Evolutionary conservation across 1,140 invertebrate species (phyloP).

Genomic region (Diabrotica virgifera): DNA sequence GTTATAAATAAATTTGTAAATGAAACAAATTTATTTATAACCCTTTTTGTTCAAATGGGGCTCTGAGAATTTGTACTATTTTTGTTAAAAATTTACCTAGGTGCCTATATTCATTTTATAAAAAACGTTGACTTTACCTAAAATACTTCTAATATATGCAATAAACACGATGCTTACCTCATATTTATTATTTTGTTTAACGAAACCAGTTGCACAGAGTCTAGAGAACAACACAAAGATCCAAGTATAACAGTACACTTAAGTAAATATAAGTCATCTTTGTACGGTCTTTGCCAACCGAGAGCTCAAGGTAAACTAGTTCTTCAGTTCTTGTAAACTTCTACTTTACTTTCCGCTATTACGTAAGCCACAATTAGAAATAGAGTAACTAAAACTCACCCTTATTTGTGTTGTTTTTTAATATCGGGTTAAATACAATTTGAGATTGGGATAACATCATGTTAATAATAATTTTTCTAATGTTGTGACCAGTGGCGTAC

Average conservation of each 20-base stretch:
- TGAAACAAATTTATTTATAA: no score
- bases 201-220: constrained; percentile 17
- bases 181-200: constrained; percentile 24
- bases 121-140: not conserved
- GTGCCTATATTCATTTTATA: not conserved
- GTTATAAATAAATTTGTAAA: no score
- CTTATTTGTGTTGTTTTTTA: constrained; percentile 2
- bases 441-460: no score
- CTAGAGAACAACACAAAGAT: constrained; percentile 6
- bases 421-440: not conserved
- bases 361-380: constrained; percentile 7
- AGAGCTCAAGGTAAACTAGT: constrained; percentile 38
- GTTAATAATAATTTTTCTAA: no score
- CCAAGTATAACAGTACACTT: not conserved
- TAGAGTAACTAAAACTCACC: constrained; percentile 13
- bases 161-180: constrained; percentile 21
- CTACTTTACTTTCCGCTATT: constrained; percentile 21
- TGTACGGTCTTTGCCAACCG: constrained; percentile 30
- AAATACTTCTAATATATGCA: not conserved
- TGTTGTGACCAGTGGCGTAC: no score
- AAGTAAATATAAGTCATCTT: constrained; percentile 23
- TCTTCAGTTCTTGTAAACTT: constrained; percentile 14
- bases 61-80: no score
- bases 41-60: no score
- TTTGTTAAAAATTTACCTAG: no score